A percentile compares a stretch with the other conserved stretches of the same genome.
phyloP scores from a whole-genome alignment of 2,888 invertebrate genomes.

The Eupithecia pulchellata region DNA sequence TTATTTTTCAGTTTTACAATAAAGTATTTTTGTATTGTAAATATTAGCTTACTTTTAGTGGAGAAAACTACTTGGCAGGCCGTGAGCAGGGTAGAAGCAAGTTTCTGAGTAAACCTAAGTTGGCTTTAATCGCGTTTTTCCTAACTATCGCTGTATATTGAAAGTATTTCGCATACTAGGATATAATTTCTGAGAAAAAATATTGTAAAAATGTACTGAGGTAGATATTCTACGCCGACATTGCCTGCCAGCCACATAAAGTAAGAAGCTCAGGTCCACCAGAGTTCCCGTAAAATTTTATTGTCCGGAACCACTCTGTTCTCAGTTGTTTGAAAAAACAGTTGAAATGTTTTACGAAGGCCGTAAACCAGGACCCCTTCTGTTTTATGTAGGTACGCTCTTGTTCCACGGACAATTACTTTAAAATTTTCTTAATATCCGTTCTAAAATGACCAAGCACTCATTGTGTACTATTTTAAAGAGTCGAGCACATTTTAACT shows the following conservation, averaged over 20 bases:
- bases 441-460: not conserved
- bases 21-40: too few species aligned
- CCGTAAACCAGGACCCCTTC: conserved; percentile 5
- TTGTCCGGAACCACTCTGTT: conserved; percentile 12
- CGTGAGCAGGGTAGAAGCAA: not conserved
- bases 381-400: conserved; percentile 5
- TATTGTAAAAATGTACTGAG: not conserved
- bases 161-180: too few species aligned
- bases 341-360: conserved; percentile 27
- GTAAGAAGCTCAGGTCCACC: conserved; percentile 7
- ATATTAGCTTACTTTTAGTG: not conserved
- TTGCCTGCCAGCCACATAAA: conserved; percentile 2
- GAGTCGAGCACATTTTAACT: too few species aligned
- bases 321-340: conserved; percentile 26
- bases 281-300: conserved; percentile 22
- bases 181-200: not conserved
- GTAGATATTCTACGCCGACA: not conserved
- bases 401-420: conserved; percentile 8
- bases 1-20: too few species aligned
- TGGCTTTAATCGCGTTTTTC: not conserved
- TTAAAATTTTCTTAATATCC: not conserved
- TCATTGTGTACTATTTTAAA: not conserved
- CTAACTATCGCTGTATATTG: too few species aligned
- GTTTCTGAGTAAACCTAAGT: not conserved
- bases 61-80: not conserved